Evolutionary conservation across 2,113 vertebrate genomes (phyloP), one percentile per base, ranked within the genome.

Genomic region (Silurus glanis): DNA sequence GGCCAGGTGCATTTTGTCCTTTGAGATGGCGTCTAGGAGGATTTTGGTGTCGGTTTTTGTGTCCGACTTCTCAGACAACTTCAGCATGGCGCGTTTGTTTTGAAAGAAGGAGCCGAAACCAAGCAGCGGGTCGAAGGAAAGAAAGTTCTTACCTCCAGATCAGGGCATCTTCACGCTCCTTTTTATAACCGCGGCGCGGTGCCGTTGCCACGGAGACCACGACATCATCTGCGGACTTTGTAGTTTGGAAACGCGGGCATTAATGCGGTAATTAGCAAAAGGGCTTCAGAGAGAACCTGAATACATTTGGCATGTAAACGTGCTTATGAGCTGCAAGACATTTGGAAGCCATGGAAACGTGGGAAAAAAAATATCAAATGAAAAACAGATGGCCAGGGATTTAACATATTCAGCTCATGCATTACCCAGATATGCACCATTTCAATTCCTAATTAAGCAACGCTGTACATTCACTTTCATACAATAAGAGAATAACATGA

Each of bases 11-110:
- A 94, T 88, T 89, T 95, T 91, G 25, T 95, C 94, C 47, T 94
- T 92, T 37, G 93, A 93, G 89, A 95, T 95, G 12, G 93, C 95
- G 12, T 95, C 93, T 61, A 95, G 85, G 37, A 95, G 92, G 80
- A 94, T 91, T 74, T 87, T 88, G 13, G 92, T 91, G 62, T 93
- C 93, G 0, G 89, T 92, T 51, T 87, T 89, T 2, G 83, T 91
- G 17, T 76, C 85, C 2, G 80, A 84, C 85, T 90, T 92, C 64
- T 81, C 90, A 0, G 89, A 83, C 10, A 90, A 82, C 55, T 90
- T 94, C 9, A 92, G 80, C 93, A 93, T 94, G 71, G 55, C 87
- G 84, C 56, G 37, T 47, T 21, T 82, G 16, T 69, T 12, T 28
- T 56, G n/a, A 9, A 51, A 9, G 37, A 5, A 19, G 47, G 0